A percentile compares a stretch with the other conserved stretches of the same genome.
These are phyloP conservation scores for Tolypeutes matacus DNA, from an alignment of 2,797 vertebrate genomes.

Conservation along the genomic window DNA sequence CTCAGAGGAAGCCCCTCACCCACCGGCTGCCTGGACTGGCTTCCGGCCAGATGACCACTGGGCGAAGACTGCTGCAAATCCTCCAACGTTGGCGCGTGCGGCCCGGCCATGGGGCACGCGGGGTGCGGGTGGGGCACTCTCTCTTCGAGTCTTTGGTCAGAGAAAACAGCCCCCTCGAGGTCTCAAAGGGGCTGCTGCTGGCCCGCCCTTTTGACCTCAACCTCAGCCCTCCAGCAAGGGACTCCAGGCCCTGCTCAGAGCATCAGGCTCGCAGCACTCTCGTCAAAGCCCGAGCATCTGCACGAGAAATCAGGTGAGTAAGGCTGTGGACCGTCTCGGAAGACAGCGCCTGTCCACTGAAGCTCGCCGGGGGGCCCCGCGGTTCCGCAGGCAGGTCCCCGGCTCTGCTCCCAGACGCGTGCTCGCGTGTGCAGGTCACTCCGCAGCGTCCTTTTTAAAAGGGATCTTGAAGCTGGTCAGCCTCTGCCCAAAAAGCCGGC, in stretches of 20 bases:
- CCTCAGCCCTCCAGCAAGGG: slow-evolving; percentile 88
- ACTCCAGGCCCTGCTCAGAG: slow-evolving; percentile 88
- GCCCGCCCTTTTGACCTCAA: slow-evolving; percentile 82
- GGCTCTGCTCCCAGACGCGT: background rate
- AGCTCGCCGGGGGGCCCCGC: slow-evolving; percentile 86
- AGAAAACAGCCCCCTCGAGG: slow-evolving; percentile 88
- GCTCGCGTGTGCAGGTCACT: slow-evolving; percentile 90
- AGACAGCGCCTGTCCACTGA: slow-evolving; percentile 95
- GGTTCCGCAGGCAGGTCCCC: background rate
- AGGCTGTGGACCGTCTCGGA: slow-evolving; percentile 93
- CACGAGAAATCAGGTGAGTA: slow-evolving; percentile 92
- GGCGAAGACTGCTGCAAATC: slow-evolving; percentile 83
- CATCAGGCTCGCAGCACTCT: slow-evolving; percentile 90
- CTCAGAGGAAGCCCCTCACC: slow-evolving; percentile 32
- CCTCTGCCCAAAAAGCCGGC: slow-evolving; percentile 98
- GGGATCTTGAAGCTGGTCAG: slow-evolving; percentile 99
- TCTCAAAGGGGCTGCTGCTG: slow-evolving; percentile 89
- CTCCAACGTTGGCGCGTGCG: too few relatives aligned
- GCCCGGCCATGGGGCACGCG: slow-evolving; percentile 89
- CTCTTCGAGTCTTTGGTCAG: slow-evolving; percentile 93
- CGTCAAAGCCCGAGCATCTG: slow-evolving; percentile 91
- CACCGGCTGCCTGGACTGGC: slow-evolving; percentile 38
- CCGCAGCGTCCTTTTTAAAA: slow-evolving; percentile 95
- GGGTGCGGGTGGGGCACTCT: slow-evolving; percentile 85
- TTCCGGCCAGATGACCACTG: slow-evolving; percentile 80